phyloP scores from a whole-genome alignment of 2,797 vertebrate species.

The Amphiprion clarkii region DNA sequence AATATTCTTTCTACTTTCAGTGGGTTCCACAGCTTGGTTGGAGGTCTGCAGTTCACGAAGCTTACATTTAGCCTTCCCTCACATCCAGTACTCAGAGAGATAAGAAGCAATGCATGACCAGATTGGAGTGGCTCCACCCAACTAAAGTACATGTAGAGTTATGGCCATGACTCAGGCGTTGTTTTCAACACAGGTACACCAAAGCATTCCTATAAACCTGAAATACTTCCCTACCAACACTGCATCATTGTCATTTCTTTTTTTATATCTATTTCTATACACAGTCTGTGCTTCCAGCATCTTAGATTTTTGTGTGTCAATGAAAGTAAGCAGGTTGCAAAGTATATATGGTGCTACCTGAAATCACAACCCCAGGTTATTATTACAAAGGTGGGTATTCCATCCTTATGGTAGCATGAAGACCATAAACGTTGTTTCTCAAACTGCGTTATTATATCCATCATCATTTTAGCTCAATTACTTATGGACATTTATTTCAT shows the following conservation, averaged over 20 bases:
- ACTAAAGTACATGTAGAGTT: slow-evolving; percentile 30
- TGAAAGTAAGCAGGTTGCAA: not conserved
- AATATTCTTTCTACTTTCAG: not conserved
- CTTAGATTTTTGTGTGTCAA: not conserved
- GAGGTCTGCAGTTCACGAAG: slow-evolving; percentile 44
- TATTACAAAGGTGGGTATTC: not conserved
- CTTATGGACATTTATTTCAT: not conserved
- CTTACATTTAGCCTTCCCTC: slow-evolving; percentile 30
- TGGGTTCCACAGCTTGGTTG: not conserved
- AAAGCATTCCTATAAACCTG: slow-evolving; percentile 68
- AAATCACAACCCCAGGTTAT: not conserved
- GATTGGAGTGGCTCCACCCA: slow-evolving; percentile 56
- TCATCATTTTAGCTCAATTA: not conserved
- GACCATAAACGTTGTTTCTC: not conserved
- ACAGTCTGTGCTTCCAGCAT: not conserved
- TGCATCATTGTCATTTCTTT: not conserved
- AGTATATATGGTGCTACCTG: too few species aligned
- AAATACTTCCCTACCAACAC: slow-evolving; percentile 43
- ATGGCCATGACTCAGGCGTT: slow-evolving; percentile 32
- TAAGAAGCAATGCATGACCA: slow-evolving; percentile 67
- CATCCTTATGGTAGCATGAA: not conserved
- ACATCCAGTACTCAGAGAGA: slow-evolving; percentile 46
- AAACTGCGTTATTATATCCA: not conserved
- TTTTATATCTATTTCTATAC: not conserved
- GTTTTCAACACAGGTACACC: slow-evolving; percentile 55